Base-by-base conservation (phyloP, 2,797 vertebrate species). In the Melanotaenia pygmaea region DNA sequence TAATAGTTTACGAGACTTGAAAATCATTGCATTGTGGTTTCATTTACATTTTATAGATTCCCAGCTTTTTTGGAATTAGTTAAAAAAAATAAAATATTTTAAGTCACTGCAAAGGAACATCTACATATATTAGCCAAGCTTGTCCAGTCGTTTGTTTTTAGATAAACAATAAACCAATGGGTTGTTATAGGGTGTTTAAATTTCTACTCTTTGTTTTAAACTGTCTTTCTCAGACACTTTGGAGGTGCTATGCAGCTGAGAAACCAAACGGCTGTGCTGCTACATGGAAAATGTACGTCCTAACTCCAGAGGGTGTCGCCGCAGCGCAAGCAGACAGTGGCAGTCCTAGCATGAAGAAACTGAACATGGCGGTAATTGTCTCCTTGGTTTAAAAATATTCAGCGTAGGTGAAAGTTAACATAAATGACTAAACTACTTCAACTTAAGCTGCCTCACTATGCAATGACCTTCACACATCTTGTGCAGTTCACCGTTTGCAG, bases 181-280 rank as follows among this genome's bases (percentile, higher is more conserved):
- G 26, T 26, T 54, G 5, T 50, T 22, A 54, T 26, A 11, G 11
- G 11, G 26, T 14, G 0, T 24, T 53, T 12, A 12, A 26, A 11
- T 8, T 1, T 40, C 26, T 64, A 16, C 5, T 22, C 1, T 58
- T 43, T 66, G 64, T 58, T 59, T 20, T 16, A 14, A 57, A 14
- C 47, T 74, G n/a, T 71, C 24, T 34, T 73, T 54, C 45, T 61
- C 85, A 97, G 97, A 96, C 95, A 0, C 91, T 97, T n/a, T 97
- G 96, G 96, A 91, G 96, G 62, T 97, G 96, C 74, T 97, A 97
- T 0, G 95, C 96, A 10, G 96, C 95, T 2, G 96, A 97, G 88
- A 97, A 97, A 89, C 88, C 95, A 14, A 89, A 83, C 8, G 88
- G 90, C 66, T 95, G 94, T 56, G 90, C 93, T 2, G 94, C 93